A percentile compares a stretch with the other conserved stretches of the same genome.
phyloP scores from a whole-genome alignment of 2,113 vertebrate species.

The Azemiops feae region DNA sequence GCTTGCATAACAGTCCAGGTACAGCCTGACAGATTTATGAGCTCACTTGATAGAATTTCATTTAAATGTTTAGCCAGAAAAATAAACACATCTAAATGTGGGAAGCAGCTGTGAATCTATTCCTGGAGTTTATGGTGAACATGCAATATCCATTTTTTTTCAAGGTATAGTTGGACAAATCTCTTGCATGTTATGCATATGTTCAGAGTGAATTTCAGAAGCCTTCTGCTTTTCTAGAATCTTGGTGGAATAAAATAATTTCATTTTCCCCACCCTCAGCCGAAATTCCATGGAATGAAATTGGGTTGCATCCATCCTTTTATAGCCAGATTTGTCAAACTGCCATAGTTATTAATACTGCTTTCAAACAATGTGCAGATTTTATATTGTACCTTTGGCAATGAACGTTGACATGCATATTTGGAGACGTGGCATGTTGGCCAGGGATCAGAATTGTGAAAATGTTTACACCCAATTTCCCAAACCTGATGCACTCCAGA shows the following conservation, averaged over 20 bases:
- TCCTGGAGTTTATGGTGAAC: not conserved
- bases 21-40: not conserved
- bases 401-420: not conserved
- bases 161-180: not conserved
- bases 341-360: not conserved
- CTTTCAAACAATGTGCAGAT: not conserved
- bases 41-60: not conserved
- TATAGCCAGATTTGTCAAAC: not conserved
- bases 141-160: not conserved
- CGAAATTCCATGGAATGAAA: not conserved
- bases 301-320: not conserved
- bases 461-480: not conserved
- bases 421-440: not conserved
- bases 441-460: not conserved
- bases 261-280: not conserved
- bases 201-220: not conserved
- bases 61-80: not conserved
- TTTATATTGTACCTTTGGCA: not conserved
- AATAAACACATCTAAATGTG: not conserved
- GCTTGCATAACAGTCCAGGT: constrained; percentile 23
- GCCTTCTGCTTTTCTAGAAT: not conserved
- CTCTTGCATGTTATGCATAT: not conserved
- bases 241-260: not conserved
- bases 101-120: not conserved
- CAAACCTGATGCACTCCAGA: not conserved